Percentiles rank a stretch among this genome's conserved stretches.
These are phyloP conservation scores for Leptopilina syphax DNA, from an alignment of 2,888 invertebrate species.

Conservation along the genomic window DNA sequence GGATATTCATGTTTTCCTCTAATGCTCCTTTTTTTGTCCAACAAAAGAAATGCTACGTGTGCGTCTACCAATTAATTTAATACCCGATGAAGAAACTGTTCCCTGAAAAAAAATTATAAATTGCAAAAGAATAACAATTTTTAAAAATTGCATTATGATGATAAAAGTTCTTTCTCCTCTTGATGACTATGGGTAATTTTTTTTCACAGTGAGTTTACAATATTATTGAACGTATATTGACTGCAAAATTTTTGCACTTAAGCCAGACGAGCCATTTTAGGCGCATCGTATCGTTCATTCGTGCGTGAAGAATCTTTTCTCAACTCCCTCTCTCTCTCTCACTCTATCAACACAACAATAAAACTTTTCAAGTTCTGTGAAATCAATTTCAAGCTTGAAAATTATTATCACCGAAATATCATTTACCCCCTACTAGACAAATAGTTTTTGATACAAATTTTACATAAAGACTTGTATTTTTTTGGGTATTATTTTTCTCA, in stretches of 20 bases:
- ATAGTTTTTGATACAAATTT: not conserved
- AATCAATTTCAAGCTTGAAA: slow-evolving; percentile 30
- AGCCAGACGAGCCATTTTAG: not conserved
- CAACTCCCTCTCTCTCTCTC: not conserved
- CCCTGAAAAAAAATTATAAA: too few relatives aligned
- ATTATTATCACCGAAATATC: not conserved
- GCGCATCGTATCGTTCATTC: slow-evolving; percentile 33
- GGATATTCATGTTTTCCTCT: slow-evolving; percentile 22
- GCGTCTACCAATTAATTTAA: slow-evolving; percentile 27
- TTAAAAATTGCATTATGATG: not conserved
- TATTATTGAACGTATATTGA: too few relatives aligned
- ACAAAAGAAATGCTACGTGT: not conserved
- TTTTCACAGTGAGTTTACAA: too few relatives aligned
- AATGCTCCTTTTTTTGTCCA: not conserved
- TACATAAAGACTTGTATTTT: too few relatives aligned
- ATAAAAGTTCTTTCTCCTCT: not conserved
- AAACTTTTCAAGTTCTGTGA: slow-evolving; percentile 9
- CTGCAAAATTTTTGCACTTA: too few relatives aligned
- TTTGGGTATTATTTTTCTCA: too few relatives aligned
- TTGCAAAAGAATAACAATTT: not conserved
- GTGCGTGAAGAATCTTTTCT: slow-evolving; percentile 39
- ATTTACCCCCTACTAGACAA: not conserved
- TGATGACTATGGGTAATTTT: too few relatives aligned
- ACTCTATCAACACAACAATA: not conserved
- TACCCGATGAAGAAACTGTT: not conserved